Evolutionary conservation across 2,797 vertebrate genomes (phyloP), one percentile per base, ranked within the genome.

Genomic region (Myoxocephalus aenaeus): DNA sequence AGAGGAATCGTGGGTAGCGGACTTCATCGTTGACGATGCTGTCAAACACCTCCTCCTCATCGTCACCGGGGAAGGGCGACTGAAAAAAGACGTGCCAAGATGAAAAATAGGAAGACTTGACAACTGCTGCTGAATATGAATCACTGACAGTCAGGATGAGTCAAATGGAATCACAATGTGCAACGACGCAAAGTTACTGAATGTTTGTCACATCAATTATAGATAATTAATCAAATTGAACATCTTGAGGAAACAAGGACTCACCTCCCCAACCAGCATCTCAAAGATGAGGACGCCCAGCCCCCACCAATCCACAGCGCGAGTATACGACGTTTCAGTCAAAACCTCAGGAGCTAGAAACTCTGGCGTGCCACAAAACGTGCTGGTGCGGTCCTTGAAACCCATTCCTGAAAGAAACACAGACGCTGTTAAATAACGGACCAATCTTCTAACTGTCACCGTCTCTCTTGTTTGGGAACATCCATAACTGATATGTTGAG

Each of bases 1-100:
- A 99, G 73, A 99, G 96, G 89, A 99, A 99, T 50, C 97, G 93
- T 76, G 98, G 98, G 87, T 99, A 99, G 81, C 98, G 96, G 79
- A 99, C 98, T 95, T 99, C 98, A 89, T 99, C 98, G 46, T 99
- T 99, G 86, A 99, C 98, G 82, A 99, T 99, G 93, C 98, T 99
- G 95, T 99, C 98, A 83, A 99, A 99, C 83, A 99, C 98, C 83
- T 99, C 98, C 83, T 99, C 98, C 94, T 99, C 98, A 80, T 99
- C 98, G 71, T 99, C 98, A 56, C 98, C 98, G 68, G 98, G 98
- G 87, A 99, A 99, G 18, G 98, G 98, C 65, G 98, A 99, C 98
- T 99, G 86, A 59, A 62, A 53, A 59, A 29, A 80, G 22, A 59
- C 0, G 10, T 0, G 54, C 3, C 22, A 11, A 54, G 7, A 63